phyloP scores from a whole-genome alignment of 1,140 invertebrate species.

The Cydia pomonella region DNA sequence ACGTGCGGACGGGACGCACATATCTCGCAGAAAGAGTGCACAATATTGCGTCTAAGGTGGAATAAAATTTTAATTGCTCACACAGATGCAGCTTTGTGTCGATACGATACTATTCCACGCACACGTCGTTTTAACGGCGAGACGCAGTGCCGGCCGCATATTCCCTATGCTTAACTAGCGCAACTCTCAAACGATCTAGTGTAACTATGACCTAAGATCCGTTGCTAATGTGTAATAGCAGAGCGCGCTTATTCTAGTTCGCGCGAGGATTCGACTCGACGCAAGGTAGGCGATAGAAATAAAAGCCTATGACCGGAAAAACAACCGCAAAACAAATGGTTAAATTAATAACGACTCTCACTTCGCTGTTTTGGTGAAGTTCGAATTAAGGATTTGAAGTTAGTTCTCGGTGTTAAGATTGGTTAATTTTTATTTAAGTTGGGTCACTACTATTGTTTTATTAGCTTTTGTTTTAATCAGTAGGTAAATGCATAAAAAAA shows the following conservation, averaged over 20 bases:
- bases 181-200: neutral
- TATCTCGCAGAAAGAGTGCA: constrained; percentile 56
- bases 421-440: neutral
- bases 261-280: neutral
- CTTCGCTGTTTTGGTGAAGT: constrained; percentile 43
- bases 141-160: constrained; percentile 49
- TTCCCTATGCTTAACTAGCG: neutral
- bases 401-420: neutral
- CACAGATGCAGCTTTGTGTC: constrained; percentile 55
- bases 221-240: neutral
- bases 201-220: neutral
- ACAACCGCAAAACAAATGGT: constrained; percentile 71
- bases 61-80: constrained; percentile 80
- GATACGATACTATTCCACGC: constrained; percentile 44
- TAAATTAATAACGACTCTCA: constrained; percentile 68
- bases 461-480: neutral
- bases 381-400: constrained; percentile 42
- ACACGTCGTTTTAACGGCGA: constrained; percentile 57
- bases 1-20: constrained; percentile 62
- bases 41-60: constrained; percentile 71
- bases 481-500: neutral
- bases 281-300: neutral
- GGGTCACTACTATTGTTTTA: constrained; percentile 18
- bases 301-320: constrained; percentile 59
- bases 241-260: constrained; percentile 32